Base-by-base conservation (phyloP, 2,113 vertebrate genomes). In the Neogobius melanostomus region DNA sequence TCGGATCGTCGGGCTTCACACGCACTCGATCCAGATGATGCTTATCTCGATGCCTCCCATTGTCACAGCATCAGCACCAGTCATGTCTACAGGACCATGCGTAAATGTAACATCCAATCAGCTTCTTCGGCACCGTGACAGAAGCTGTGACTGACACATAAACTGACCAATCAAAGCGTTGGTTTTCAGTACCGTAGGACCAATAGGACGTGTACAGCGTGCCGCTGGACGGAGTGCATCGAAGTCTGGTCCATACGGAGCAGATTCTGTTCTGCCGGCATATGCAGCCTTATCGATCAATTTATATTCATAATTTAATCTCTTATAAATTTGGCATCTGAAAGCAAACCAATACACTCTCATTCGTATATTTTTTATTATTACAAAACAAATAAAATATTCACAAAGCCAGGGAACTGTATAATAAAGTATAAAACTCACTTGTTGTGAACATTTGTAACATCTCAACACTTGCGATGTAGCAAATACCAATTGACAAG, bases 1-100 rank as follows among this genome's bases (percentile, higher is more conserved):
- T 53, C 1, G 53, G 14, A 65, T 68, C 57, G 50, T 63, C 66
- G 72, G 56, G 64, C 63, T 82, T 78, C 57, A 64, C 71, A 36
- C 66, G 21, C 60, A 8, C 61, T 75, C 69, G 68, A 52, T 72
- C 79, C 88, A 87, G 82, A 84, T 82, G 88, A 85, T 81, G 87
- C 79, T 76, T 69, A 74, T 82, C 82, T 82, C 76, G 81, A 86
- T 56, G 78, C 82, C 68, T 88, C 79, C 82, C 86, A 89, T 89
- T 86, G 74, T 86, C 84, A 84, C 88, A 88, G 86, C 88, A 90
- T 91, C 90, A 89, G 90, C 84, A 87, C 76, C 87, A 73, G 77
- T 74, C 0, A 21, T 68, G 61, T 61, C 69, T 6, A 45, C 7
- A 56, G 70, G 74, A 65, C 77, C 71, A 67, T 49, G 80, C 72